Evolutionary conservation across 2,113 vertebrate species (phyloP), one percentile per base, ranked within the genome.

Genomic region (Rissa tridactyla): DNA sequence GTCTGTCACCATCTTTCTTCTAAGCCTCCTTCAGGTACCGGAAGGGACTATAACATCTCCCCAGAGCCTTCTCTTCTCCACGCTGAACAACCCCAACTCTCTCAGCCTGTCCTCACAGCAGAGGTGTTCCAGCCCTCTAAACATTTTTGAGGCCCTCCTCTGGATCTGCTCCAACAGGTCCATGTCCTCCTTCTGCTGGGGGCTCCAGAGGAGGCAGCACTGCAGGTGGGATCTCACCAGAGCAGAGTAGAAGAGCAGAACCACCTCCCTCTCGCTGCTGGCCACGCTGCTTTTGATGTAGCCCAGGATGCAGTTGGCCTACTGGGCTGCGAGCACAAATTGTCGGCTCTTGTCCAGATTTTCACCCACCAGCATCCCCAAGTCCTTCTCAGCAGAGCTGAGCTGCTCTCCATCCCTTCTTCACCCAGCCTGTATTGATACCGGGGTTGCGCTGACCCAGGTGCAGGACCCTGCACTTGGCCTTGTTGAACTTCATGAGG

Each of bases 271-370:
- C 8, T 1, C 21, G 13, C 38, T 54, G 38, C 77, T 42, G 18
- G 49, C 10, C 47, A 22, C 1, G 4, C 10, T 54, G 13, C 44
- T 51, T 34, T 54, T 34, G 32, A n/a, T 54, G 77, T 23, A 54
- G 49, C 23, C 38, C 38, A 66, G 25, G 11, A 66, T 17, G 26
- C 4, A 2, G 25, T 5, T 22, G 14, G 38, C 38, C 4, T 66
- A n/a, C 62, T 29, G 38, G 32, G 78, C 49, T 65, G 30, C 0
- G 0, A 65, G 15, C 1, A 2, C 57, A 30, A 15, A n/a, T 4
- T 66, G 32, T 20, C 15, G 2, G 38, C 49, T 66, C 49, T 17
- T 7, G 4, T 13, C 10, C 23, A 54, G 51, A 29, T 54, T 54
- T 54, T 54, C 17, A n/a, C 16, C 49, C 38, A 42, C 17, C 6